Evolutionary conservation across 1,140 invertebrate species (phyloP).

Genomic region (Phymastichus coffea): DNA sequence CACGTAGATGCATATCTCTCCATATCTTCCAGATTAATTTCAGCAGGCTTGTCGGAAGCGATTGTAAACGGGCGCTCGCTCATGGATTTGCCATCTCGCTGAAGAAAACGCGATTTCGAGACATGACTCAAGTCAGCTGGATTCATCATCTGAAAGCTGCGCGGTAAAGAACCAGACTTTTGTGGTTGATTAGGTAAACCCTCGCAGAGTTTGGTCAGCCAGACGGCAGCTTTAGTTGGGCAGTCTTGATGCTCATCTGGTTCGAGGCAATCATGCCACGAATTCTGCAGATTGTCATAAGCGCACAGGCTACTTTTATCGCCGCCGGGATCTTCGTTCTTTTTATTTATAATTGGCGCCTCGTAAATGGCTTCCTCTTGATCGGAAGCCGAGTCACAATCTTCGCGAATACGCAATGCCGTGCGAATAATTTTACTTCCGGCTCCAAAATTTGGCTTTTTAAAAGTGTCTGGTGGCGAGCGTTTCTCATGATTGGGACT

Average conservation of each 20-base stretch:
- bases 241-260: constrained; percentile 46
- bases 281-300: constrained; percentile 56
- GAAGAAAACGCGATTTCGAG: constrained; percentile 49
- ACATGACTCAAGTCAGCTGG: constrained; percentile 37
- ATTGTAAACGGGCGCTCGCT: constrained; percentile 69
- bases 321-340: constrained; percentile 5
- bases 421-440: constrained; percentile 47
- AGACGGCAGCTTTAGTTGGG: constrained; percentile 62
- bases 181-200: constrained; percentile 56
- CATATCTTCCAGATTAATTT: constrained; percentile 61
- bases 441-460: constrained; percentile 45
- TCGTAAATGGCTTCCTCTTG: constrained; percentile 17
- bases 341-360: constrained; percentile 9
- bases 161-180: constrained; percentile 76
- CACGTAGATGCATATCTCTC: constrained; percentile 58
- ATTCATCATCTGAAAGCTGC: constrained; percentile 65
- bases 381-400: constrained; percentile 28
- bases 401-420: constrained; percentile 43
- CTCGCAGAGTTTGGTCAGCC: constrained; percentile 63
- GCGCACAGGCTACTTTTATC: constrained; percentile 43
- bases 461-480: constrained; percentile 45
- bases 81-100: constrained; percentile 53
- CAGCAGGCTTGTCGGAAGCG: constrained; percentile 61
- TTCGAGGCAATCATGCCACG: constrained; percentile 50
- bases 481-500: constrained; percentile 38